Evolutionary conservation across 2,797 vertebrate species (phyloP), one percentile per base, ranked within the genome.

Genomic region (Botia almorhae): DNA sequence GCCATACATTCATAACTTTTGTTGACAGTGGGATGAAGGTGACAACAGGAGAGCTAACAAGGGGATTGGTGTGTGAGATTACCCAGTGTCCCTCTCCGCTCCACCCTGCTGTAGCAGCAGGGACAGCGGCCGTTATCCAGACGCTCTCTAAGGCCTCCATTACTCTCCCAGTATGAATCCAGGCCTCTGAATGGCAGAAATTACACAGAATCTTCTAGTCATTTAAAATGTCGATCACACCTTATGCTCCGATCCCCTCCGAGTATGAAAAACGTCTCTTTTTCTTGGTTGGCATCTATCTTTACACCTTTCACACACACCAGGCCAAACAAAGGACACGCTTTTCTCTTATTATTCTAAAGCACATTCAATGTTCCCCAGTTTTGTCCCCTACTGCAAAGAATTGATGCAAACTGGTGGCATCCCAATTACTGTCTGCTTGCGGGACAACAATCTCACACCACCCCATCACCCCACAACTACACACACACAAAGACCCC

Each of bases 211-310:
- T 93, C 91, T 89, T 89, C 69, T 76, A 75, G 88, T 94, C 93
- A 93, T 94, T 94, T 91, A 94, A 94, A 93, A 92, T 88, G 91
- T 89, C 91, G 91, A 86, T 83, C 78, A 71, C 84, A 84, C 83
- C 84, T 79, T 83, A 85, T 63, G 48, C 82, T 80, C 65, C 55
- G 72, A 67, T 81, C 78, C 75, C 67, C 70, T 29, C 75, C 68
- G 72, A 82, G 83, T 61, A 82, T 75, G 69, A 75, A 65, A 77
- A 78, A 83, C 80, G 79, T 64, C 69, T 67, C 69, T 72, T 36
- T 64, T 70, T 64, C 36, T 65, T 61, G 8, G 58, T 77, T 29
- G 46, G 50, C 19, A 69, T 79, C 76, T 82, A 87, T 90, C 90
- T 90, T 87, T 60, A 86, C 85, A 80, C 63, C 86, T 82, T 79